Evolutionary conservation across 2,113 vertebrate genomes (phyloP), one percentile per base, ranked within the genome.

Genomic region (Gnathonemus longibarbis): DNA sequence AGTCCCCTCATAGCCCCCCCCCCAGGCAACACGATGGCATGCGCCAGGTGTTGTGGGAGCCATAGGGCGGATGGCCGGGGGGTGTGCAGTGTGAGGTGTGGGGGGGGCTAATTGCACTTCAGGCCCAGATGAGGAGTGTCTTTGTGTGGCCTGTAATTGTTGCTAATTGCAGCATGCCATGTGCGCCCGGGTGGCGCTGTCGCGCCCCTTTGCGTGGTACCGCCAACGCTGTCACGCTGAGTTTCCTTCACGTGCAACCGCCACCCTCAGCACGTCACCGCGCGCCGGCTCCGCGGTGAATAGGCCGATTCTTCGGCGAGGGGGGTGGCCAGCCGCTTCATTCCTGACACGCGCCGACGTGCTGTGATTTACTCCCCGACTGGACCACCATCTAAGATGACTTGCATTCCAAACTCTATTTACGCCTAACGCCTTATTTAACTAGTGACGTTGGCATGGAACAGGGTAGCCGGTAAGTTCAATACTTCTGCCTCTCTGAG

Each of bases 111-210:
- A 89, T 89, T 56, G 74, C 88, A n/a, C 88, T 24, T 19, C 48
- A 45, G 70, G 50, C 49, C 46, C 74, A 84, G 49, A 80, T 84
- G 74, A 89, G 74, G 74, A 50, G 48, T 45, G 74, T 70, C 88
- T 89, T 49, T 89, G 88, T 84, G 88, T 56, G 88, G 49, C 48
- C 31, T 45, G 70, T 89, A 89, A 89, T 89, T 89, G 88, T 53
- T 15, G 50, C 74, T 84, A 83, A 89, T 89, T 89, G 50, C 66
- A 13, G 74, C 9, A 15, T 74, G 48, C 31, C 17, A 46, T 35
- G 31, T 10, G 35, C 8, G 46, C 17, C 88, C 52, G 74, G 88
- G 88, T 58, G 88, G 74, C 35, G 39, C 88, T 89, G 88, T 84
- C 88, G 35, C 35, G 74, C 24, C 10, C 77, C 8, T 31, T 49